A percentile compares a stretch with the other conserved stretches of the same genome.
These are phyloP conservation scores for Trinectes maculatus DNA, from an alignment of 2,113 vertebrate genomes.

Conservation along the genomic window DNA sequence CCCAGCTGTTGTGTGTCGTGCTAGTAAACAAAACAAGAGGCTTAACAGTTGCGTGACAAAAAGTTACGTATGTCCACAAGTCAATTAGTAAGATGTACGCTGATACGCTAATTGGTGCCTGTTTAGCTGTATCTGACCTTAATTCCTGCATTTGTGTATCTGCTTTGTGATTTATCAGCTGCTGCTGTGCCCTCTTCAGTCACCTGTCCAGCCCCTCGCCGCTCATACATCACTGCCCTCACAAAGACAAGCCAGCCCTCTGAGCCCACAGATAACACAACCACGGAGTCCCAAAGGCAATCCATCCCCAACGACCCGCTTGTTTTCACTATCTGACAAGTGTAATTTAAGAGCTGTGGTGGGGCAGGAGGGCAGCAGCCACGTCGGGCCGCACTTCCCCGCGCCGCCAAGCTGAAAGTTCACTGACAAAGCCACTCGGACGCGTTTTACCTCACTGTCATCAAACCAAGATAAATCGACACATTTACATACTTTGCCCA, in stretches of 20 bases:
- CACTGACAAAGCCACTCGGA: conserved; percentile 28
- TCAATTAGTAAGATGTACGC: no score
- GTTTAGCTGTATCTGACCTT: not conserved
- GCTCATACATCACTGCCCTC: conserved; percentile 61
- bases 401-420: conserved; percentile 48
- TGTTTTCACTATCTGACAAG: conserved; percentile 67
- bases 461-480: conserved; percentile 60
- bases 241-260: conserved; percentile 48
- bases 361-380: conserved; percentile 42
- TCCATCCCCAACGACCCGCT: conserved; percentile 61
- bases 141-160: conserved; percentile 4
- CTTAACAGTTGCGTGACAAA: no score
- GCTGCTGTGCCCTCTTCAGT: conserved; percentile 36
- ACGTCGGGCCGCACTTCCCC: conserved; percentile 36
- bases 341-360: conserved; percentile 68
- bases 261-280: conserved; percentile 62
- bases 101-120: not conserved
- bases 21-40: no score
- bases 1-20: no score
- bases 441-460: conserved; percentile 49
- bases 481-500: conserved; percentile 61
- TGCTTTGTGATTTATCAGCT: conserved; percentile 26
- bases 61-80: no score
- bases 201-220: conserved; percentile 35
- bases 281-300: conserved; percentile 53